Percentiles rank a stretch among this genome's conserved stretches.
Conservation (phyloP, 2,888 invertebrate species). For the Geophilus truncorum region DNA sequence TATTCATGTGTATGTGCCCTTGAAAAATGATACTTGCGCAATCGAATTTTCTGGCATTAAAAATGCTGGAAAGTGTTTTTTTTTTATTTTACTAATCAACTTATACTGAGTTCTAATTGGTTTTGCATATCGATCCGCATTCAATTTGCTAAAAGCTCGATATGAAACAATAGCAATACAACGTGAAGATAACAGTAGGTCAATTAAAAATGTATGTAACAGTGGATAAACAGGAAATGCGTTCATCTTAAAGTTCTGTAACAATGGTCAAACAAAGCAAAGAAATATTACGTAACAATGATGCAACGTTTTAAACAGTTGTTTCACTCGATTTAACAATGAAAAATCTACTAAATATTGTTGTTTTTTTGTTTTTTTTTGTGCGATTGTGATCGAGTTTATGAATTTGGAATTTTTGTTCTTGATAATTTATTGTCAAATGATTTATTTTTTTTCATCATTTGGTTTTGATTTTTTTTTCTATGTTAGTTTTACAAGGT, state of each 20-base stretch:
- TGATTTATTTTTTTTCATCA: not conserved
- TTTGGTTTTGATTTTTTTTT: not conserved
- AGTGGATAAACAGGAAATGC: too few relatives aligned
- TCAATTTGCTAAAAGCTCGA: not conserved
- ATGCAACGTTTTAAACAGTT: too few relatives aligned
- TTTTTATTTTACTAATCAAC: not conserved
- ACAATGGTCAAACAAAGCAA: too few relatives aligned
- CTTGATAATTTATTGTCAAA: too few relatives aligned
- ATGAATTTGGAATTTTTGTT: too few relatives aligned
- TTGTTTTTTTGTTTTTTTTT: too few relatives aligned
- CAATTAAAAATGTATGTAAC: too few relatives aligned
- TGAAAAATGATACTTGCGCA: not conserved
- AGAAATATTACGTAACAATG: too few relatives aligned
- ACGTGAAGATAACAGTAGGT: not conserved
- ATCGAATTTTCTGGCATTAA: not conserved
- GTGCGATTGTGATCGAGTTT: too few relatives aligned
- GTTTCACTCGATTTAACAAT: too few relatives aligned
- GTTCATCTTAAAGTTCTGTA: too few relatives aligned
- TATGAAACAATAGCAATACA: not conserved
- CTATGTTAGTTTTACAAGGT: not conserved
- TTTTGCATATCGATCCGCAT: not conserved
- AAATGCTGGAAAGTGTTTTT: not conserved
- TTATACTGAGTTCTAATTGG: not conserved
- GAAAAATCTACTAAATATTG: too few relatives aligned
- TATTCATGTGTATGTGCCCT: not conserved